Evolutionary conservation across 2,797 vertebrate genomes (phyloP).

Genomic region (Anas georgica): DNA sequence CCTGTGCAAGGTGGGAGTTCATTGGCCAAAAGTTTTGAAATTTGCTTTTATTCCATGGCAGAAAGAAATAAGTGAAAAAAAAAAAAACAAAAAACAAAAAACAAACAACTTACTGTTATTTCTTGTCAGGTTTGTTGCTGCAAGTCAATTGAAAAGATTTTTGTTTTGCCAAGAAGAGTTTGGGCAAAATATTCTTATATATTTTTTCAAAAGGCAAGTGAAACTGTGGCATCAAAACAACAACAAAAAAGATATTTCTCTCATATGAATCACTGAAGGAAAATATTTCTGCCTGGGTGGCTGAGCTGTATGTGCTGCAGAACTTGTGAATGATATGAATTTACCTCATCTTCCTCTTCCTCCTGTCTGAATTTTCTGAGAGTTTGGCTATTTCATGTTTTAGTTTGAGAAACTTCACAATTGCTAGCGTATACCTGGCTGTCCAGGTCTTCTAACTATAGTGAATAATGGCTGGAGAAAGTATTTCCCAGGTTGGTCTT

Average conservation of each 20-base stretch:
- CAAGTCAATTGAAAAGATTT: not conserved
- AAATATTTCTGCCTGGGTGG: not conserved
- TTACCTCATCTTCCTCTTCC: not conserved
- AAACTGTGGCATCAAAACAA: not conserved
- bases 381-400: not conserved
- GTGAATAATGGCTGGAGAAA: not conserved
- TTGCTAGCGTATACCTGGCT: not conserved
- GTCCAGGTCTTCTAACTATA: not conserved
- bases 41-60: not conserved
- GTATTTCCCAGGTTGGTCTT: not conserved
- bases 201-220: not conserved
- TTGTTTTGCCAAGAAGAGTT: not conserved
- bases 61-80: not conserved
- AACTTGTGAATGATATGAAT: not conserved
- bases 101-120: not conserved
- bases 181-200: not conserved
- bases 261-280: not conserved
- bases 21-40: not conserved
- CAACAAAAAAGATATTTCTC: not conserved
- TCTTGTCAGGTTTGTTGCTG: not conserved
- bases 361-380: not conserved
- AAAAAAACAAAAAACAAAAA: too few relatives aligned
- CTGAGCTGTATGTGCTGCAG: not conserved
- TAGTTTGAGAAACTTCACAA: not conserved
- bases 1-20: not conserved